Evolutionary conservation across 2,888 invertebrate genomes (phyloP).

Genomic region (Liposcelis brunnea): DNA sequence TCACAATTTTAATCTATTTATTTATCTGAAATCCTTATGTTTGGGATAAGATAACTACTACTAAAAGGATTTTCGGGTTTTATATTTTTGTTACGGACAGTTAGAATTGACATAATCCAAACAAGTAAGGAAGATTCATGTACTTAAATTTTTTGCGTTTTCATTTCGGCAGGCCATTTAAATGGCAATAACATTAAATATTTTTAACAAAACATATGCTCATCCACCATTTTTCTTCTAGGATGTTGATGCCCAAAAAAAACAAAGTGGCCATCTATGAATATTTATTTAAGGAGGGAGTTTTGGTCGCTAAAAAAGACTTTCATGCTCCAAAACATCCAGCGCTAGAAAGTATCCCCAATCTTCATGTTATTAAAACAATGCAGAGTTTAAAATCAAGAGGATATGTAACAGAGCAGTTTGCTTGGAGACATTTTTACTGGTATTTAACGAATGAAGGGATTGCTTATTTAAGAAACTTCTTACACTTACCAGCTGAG

Average conservation of each 20-base stretch:
- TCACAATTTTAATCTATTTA: too few relatives aligned
- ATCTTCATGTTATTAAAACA: constrained; percentile 8
- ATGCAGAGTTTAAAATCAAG: constrained; percentile 77
- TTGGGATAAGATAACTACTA: too few relatives aligned
- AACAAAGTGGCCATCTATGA: constrained; percentile 94
- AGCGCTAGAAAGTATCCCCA: constrained; percentile 84
- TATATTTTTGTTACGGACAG: too few relatives aligned
- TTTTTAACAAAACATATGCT: too few relatives aligned
- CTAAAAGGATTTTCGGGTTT: too few relatives aligned
- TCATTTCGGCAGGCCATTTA: too few relatives aligned
- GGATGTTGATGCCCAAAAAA: constrained; percentile 99
- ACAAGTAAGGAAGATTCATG: too few relatives aligned
- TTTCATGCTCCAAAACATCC: constrained; percentile 96
- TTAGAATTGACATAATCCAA: too few relatives aligned
- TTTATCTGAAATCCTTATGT: too few relatives aligned
- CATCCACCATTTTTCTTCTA: constrained; percentile 36
- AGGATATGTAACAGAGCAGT: constrained; percentile 97
- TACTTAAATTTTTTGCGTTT: too few relatives aligned
- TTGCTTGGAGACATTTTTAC: constrained; percentile 97
- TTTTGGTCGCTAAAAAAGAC: constrained; percentile 98
- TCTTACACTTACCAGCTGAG: constrained; percentile 91
- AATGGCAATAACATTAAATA: too few relatives aligned
- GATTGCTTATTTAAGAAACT: constrained; percentile 88
- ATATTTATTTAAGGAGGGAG: constrained; percentile 96
- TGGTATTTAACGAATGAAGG: constrained; percentile 99